A percentile compares a stretch with the other conserved stretches of the same genome.
Evolutionary conservation across 1,140 invertebrate species (phyloP).

Genomic region (Cyclargus thomasi): DNA sequence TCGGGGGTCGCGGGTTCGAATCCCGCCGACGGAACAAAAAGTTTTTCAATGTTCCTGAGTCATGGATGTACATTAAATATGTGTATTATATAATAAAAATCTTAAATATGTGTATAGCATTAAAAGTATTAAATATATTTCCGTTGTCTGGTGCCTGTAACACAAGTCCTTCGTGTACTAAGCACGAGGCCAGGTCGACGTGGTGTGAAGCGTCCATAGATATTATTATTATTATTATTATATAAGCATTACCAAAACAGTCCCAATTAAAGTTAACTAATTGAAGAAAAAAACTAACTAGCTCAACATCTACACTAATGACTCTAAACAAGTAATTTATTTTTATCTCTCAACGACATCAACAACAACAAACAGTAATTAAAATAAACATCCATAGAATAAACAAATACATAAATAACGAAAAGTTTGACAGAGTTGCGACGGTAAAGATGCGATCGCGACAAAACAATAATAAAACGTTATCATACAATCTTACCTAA

Average conservation of each 20-base stretch:
- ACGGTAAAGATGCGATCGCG: not conserved
- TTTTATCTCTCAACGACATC: not conserved
- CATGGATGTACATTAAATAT: too few species aligned
- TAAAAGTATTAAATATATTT: too few species aligned
- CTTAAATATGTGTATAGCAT: too few species aligned
- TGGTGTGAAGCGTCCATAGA: too few species aligned
- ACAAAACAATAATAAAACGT: constrained; percentile 11
- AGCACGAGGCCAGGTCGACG: too few species aligned
- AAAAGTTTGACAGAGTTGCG: not conserved
- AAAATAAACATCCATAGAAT: not conserved
- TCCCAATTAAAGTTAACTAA: not conserved
- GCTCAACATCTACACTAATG: not conserved
- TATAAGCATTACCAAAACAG: not conserved
- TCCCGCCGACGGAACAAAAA: too few species aligned
- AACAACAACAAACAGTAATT: not conserved
- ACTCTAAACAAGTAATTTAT: not conserved
- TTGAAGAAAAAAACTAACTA: not conserved
- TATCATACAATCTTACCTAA: constrained; percentile 17
- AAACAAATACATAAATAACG: not conserved
- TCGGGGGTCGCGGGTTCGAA: too few species aligned
- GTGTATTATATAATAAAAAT: too few species aligned
- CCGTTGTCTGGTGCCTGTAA: too few species aligned
- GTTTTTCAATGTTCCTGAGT: too few species aligned
- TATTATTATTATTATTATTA: too few species aligned
- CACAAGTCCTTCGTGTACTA: too few species aligned